A percentile compares a stretch with the other conserved stretches of the same genome.
Evolutionary conservation across 2,888 invertebrate genomes (phyloP).

Genomic region (Molorchus minor): DNA sequence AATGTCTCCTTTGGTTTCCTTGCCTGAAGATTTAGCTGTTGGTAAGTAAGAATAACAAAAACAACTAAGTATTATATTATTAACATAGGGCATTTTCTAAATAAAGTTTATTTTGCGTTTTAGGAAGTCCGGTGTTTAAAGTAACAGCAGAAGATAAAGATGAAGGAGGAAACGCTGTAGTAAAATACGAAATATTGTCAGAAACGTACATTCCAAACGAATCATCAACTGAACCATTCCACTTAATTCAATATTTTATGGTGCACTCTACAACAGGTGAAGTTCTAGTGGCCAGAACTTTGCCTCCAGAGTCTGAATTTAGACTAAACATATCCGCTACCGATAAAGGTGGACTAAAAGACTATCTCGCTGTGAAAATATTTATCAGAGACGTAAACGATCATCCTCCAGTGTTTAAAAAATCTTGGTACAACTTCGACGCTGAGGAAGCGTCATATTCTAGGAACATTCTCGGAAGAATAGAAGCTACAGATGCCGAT

Average conservation of each 20-base stretch:
- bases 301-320: conserved; percentile 80
- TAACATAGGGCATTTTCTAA: neutral
- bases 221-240: conserved; percentile 62
- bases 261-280: conserved; percentile 82
- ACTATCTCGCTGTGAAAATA: conserved; percentile 75
- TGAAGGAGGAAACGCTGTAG: conserved; percentile 73
- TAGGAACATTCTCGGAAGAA: conserved; percentile 75
- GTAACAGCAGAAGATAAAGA: conserved; percentile 79
- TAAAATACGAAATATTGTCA: conserved; percentile 76
- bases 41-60: conserved; percentile 63
- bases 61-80: too few relatives aligned
- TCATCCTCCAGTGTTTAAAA: conserved; percentile 83
- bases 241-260: conserved; percentile 74
- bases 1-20: conserved; percentile 70
- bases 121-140: conserved; percentile 68
- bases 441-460: conserved; percentile 82
- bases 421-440: conserved; percentile 84
- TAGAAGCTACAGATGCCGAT: conserved; percentile 82
- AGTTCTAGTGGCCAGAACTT: conserved; percentile 73
- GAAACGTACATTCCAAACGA: conserved; percentile 73
- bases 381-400: conserved; percentile 83
- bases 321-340: conserved; percentile 78
- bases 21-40: conserved; percentile 77
- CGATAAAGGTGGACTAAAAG: conserved; percentile 79
- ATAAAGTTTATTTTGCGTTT: neutral